Conservation (phyloP, 64 coral and sea anemone genomes). For the Platygyra sinensis region DNA sequence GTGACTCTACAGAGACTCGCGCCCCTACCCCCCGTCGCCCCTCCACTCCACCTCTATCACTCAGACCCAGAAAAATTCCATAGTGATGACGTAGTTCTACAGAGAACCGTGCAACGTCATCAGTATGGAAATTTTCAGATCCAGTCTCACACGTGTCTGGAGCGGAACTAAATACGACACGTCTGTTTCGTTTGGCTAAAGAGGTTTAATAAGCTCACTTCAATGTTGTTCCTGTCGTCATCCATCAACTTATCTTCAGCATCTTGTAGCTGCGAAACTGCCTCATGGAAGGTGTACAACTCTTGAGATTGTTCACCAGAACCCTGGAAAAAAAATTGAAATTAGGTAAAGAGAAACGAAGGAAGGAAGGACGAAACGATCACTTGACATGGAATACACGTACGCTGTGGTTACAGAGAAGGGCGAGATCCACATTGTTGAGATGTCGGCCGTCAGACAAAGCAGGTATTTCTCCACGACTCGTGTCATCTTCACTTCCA, state of each 20-base stretch:
- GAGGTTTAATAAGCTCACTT: conserved; percentile 43
- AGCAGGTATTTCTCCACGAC: conserved; percentile 22
- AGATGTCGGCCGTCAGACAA: conserved; percentile 69
- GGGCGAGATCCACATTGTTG: conserved; percentile 88
- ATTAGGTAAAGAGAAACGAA: no score
- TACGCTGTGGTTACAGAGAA: conserved; percentile 93
- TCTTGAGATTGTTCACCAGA: conserved; percentile 93
- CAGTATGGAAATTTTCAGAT: no score
- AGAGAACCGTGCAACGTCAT: no score
- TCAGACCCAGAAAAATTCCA: no score
- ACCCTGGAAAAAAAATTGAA: conserved; percentile 44
- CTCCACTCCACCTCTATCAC: no score
- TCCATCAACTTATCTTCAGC: conserved; percentile 94
- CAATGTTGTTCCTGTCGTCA: conserved; percentile 86
- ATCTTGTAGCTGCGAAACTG: conserved; percentile 93
- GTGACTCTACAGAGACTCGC: no score
- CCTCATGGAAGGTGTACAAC: conserved; percentile 94
- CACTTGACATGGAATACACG: background rate
- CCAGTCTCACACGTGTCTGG: no score
- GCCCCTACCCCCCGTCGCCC: no score
- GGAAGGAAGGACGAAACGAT: no score
- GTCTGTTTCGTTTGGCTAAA: no score
- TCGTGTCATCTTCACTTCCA: conserved; percentile 52
- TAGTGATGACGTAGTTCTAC: no score
- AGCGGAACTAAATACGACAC: no score